Evolutionary conservation across 2,797 vertebrate species (phyloP), one percentile per base, ranked within the genome.

Genomic region (Cephalopachus bancanus): DNA sequence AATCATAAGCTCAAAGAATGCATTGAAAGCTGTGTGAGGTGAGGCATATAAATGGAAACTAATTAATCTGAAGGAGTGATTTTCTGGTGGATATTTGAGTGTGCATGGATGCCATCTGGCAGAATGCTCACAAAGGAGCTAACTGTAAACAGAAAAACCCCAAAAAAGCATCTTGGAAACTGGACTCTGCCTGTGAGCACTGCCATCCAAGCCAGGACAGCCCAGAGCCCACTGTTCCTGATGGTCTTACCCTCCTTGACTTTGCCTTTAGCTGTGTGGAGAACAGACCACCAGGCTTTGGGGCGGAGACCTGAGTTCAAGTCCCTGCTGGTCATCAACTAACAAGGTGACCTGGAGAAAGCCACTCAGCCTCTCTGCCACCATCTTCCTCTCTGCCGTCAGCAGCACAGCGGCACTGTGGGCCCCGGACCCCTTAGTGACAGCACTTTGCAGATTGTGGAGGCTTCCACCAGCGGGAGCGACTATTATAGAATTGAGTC

Each of bases 401-500:
- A n/a, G 1, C 51, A 8, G 1, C 10, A 4, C 5, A 53, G 55
- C 37, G 37, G 17, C 24, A 5, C 28, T 1, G 5, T 11, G 65
- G 26, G 24, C 6, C 6, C 17, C 17, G 2, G 65, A 14, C 16
- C 1, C 22, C 37, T 24, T 14, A 22, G 19, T 10, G 76, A 28
- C 15, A 51, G 51, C 8, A 26, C 33, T 24, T 10, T 37, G 37
- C 3, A 19, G 75, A 16, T 9, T 4, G 19, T 26, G 22, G 26
- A 33, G 28, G 7, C 7, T 15, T 24, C 62, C 76, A 49, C 1
- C 7, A 28, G 4, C 14, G 19, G 37, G 81, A 33, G 28, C 44
- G 17, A 11, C n/a, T 20, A 10, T 5, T 1, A 1, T 1, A 3
- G 33, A 10, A 37, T 1, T 1, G 0, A 26, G 30, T 37, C 49